These are phyloP conservation scores for Petrophora chlorosata DNA, from an alignment of 2,888 invertebrate genomes.

Conservation along the genomic window DNA sequence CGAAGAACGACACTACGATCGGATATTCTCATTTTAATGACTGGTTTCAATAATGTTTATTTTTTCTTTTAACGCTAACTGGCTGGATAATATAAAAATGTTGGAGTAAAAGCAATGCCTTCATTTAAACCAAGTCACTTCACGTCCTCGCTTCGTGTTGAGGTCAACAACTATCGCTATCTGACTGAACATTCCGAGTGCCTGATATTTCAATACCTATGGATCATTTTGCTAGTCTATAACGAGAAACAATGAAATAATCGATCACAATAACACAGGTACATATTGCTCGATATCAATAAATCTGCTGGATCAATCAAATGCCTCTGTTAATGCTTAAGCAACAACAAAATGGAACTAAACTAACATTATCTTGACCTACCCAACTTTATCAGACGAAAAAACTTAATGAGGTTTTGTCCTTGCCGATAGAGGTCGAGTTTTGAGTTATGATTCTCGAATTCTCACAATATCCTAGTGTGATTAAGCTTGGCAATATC, in stretches of 20 bases:
- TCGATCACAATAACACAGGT: background rate
- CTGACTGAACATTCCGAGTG: constrained; percentile 46
- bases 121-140: constrained; percentile 49
- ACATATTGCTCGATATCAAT: too few relatives aligned
- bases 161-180: constrained; percentile 77
- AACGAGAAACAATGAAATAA: background rate
- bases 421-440: constrained; percentile 7
- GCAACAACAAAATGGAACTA: too few relatives aligned
- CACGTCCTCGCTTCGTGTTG: constrained; percentile 67
- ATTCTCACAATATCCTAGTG: too few relatives aligned
- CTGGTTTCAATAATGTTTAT: constrained; percentile 10
- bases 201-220: constrained; percentile 27
- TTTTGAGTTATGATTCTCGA: constrained; percentile 4
- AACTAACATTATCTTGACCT: constrained; percentile 8
- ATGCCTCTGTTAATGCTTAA: too few relatives aligned
- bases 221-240: constrained; percentile 12
- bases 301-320: too few relatives aligned
- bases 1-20: constrained; percentile 2
- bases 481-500: too few relatives aligned
- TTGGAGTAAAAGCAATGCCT: constrained; percentile 23
- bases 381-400: constrained; percentile 7
- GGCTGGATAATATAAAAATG: constrained; percentile 5
- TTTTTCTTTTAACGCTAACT: constrained; percentile 8
- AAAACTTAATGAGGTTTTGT: constrained; percentile 17
- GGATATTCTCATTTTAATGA: constrained; percentile 9